Evolutionary conservation across 2,113 vertebrate species (phyloP), one percentile per base, ranked within the genome.

Genomic region (Xerus inauris): DNA sequence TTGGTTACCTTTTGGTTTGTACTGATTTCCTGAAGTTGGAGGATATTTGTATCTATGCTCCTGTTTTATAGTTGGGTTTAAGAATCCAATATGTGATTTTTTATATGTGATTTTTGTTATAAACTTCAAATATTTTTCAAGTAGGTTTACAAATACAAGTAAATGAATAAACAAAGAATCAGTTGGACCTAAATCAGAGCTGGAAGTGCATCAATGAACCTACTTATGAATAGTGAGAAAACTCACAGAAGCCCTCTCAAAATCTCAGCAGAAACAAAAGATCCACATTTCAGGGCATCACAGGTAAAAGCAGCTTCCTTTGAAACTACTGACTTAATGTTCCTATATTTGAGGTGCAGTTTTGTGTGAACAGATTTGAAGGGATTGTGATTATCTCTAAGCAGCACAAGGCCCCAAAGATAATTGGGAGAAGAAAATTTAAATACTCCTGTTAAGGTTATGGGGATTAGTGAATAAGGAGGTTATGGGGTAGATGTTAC

Each of bases 61-160:
- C 32, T 81, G 38, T 51, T 77, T 95, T 82, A n/a, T 45, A 92
- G 71, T 57, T 79, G 64, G 24, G 6, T 64, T 91, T 82, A 57
- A 69, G 93, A 67, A 30, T 72, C 49, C 49, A 51, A 71, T 24
- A 45, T 87, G 20, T 8, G 5, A 3, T 69, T 76, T 81, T 81
- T 91, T 49, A 71, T 24, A 42, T 89, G 20, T 8, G 6, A 3
- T 69, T 76, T 81, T 82, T 91, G 51, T 76, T 38, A 19, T 89
- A 86, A 82, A 38, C 42, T 84, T 97, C 22, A 76, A 65, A 62
- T 30, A 9, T 59, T 86, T 86, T 75, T 72, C 54, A 69, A 64
- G 42, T 71, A 71, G 14, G 35, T 79, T 96, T 86, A 75, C 26
- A 51, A 67, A 65, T 67, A 79, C 49, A 94, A 93, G 28, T 79